Conservation (phyloP, 2,113 vertebrate genomes). For the Hypanus sabinus region DNA sequence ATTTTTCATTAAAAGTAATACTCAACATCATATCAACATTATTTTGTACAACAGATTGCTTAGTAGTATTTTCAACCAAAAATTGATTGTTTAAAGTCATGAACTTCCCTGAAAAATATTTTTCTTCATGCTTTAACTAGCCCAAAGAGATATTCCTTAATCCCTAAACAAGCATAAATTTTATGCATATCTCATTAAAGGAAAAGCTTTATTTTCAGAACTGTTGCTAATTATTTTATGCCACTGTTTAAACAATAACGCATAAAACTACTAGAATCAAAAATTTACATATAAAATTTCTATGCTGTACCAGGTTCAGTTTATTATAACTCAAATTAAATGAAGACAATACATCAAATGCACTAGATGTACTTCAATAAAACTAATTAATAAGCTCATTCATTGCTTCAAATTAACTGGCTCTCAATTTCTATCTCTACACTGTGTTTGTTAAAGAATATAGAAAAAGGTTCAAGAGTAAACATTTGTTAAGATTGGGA, state of each 20-base stretch:
- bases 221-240: slow-evolving; percentile 34
- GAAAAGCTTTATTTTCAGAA: slow-evolving; percentile 29
- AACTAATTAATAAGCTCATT: slow-evolving; percentile 17
- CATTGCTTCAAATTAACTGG: slow-evolving; percentile 33
- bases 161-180: slow-evolving; percentile 7
- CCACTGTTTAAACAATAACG: slow-evolving; percentile 25
- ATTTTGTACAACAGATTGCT: background rate
- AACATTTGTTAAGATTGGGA: slow-evolving; percentile 30
- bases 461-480: background rate
- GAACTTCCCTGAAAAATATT: background rate
- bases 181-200: background rate
- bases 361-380: slow-evolving; percentile 35
- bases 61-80: background rate
- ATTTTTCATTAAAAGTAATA: background rate
- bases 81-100: background rate
- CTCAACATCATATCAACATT: background rate
- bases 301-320: slow-evolving; percentile 10
- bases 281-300: slow-evolving; percentile 22
- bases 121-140: background rate
- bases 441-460: slow-evolving; percentile 1
- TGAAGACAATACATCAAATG: slow-evolving; percentile 29
- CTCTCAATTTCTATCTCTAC: background rate
- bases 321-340: slow-evolving; percentile 35
- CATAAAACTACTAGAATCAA: slow-evolving; percentile 6
- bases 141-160: slow-evolving; percentile 21